Percentiles rank a stretch among this genome's conserved stretches.
These are phyloP conservation scores for Diplosoma virens DNA, from an alignment of 23 tunicate species.

Conservation along the genomic window DNA sequence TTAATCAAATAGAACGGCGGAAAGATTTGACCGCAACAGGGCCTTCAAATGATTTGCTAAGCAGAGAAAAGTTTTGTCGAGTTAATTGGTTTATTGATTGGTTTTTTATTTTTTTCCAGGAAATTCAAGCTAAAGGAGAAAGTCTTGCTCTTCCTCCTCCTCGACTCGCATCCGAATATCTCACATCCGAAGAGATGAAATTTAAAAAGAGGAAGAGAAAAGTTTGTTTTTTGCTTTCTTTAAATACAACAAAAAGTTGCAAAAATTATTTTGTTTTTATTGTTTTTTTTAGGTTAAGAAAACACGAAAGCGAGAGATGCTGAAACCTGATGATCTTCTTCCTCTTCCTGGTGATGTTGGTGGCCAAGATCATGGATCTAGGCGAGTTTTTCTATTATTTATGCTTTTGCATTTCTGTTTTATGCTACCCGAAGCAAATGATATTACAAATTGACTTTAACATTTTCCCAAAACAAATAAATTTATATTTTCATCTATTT, in stretches of 20 bases:
- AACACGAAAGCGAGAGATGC: constrained; percentile 41
- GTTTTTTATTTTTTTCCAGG: constrained; percentile 35
- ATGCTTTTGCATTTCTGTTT: neutral
- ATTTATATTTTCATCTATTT: too few relatives aligned
- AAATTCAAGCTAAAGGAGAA: constrained; percentile 86
- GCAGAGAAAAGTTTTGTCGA: neutral
- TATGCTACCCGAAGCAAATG: too few relatives aligned
- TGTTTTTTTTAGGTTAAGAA: constrained; percentile 36
- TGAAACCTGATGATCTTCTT: constrained; percentile 76
- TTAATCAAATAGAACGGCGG: too few relatives aligned
- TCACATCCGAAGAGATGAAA: constrained; percentile 83
- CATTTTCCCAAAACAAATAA: too few relatives aligned
- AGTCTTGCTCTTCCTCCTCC: constrained; percentile 56
- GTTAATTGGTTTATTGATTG: neutral
- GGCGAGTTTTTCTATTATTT: constrained; percentile 25
- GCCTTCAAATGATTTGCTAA: too few relatives aligned
- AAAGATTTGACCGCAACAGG: too few relatives aligned
- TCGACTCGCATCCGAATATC: constrained; percentile 82
- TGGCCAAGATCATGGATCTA: constrained; percentile 63
- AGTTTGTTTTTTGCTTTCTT: constrained; percentile 1
- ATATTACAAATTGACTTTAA: too few relatives aligned
- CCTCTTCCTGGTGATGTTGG: constrained; percentile 63
- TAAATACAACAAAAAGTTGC: neutral
- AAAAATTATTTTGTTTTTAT: neutral
- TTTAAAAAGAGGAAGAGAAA: constrained; percentile 69